phyloP scores from a whole-genome alignment of 1,140 invertebrate genomes.

The Babylonia areolata region DNA sequence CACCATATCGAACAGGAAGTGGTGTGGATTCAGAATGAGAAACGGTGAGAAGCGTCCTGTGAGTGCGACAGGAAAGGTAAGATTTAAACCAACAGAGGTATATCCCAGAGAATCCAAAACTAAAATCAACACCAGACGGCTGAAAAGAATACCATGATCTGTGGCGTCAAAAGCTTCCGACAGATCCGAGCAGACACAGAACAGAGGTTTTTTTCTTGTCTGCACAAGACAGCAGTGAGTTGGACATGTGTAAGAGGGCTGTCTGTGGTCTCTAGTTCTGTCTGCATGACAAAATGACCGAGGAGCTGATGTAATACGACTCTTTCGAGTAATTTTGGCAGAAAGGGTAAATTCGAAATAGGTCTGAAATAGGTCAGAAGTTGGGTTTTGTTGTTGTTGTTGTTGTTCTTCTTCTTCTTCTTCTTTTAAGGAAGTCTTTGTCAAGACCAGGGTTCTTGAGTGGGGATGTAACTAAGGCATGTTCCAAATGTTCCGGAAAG shows the following conservation, averaged over 20 bases:
- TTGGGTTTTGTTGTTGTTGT: too few relatives aligned
- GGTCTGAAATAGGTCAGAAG: slow-evolving; percentile 35
- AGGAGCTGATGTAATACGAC: background rate
- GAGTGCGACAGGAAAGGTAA: too few relatives aligned
- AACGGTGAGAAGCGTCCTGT: too few relatives aligned
- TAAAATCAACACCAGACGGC: too few relatives aligned
- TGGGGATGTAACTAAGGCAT: background rate
- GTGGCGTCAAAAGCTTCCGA: background rate
- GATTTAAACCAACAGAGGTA: too few relatives aligned
- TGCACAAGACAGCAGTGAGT: background rate
- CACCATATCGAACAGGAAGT: too few relatives aligned
- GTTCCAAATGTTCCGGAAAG: background rate
- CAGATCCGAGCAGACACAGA: slow-evolving; percentile 19
- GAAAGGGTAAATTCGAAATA: slow-evolving; percentile 23
- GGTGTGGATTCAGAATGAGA: too few relatives aligned
- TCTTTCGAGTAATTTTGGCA: slow-evolving; percentile 30
- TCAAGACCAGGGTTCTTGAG: slow-evolving; percentile 37
- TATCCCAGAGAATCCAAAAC: too few relatives aligned
- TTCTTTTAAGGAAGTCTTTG: slow-evolving; percentile 17
- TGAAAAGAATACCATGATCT: background rate
- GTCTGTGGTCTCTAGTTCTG: background rate
- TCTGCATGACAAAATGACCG: background rate
- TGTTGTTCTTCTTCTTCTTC: too few relatives aligned
- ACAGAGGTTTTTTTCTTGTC: background rate
- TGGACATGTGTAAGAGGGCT: background rate